Evolutionary conservation across 2,888 invertebrate genomes (phyloP).

Genomic region (Lymantria dispar): DNA sequence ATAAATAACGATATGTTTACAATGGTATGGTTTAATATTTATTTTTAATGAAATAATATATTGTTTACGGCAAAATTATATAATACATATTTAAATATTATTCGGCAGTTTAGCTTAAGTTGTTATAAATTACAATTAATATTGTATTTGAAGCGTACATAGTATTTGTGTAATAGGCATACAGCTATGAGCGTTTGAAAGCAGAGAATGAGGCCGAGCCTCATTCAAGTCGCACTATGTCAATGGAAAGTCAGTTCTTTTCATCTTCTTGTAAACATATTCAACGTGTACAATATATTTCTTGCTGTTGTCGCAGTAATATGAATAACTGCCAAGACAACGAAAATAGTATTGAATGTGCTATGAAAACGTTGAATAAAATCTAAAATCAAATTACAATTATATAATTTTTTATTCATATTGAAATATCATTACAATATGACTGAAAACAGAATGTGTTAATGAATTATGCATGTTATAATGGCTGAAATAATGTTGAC

Average conservation of each 20-base stretch:
- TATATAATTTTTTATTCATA: too few relatives aligned
- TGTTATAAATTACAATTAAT: constrained; percentile 33
- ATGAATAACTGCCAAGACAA: constrained; percentile 30
- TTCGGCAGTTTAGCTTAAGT: constrained; percentile 23
- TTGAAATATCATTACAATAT: too few relatives aligned
- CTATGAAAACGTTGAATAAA: not conserved
- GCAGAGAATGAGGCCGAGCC: constrained; percentile 64
- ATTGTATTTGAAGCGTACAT: constrained; percentile 37
- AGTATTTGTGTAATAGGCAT: constrained; percentile 48
- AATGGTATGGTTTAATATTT: constrained; percentile 61
- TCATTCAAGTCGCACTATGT: constrained; percentile 64
- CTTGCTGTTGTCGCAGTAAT: constrained; percentile 23
- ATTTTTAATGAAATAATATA: not conserved
- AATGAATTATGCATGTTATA: too few relatives aligned
- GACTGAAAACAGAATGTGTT: too few relatives aligned
- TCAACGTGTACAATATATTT: constrained; percentile 48
- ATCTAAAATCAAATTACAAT: too few relatives aligned
- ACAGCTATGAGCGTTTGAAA: constrained; percentile 54
- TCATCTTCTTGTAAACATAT: constrained; percentile 56
- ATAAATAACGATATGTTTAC: constrained; percentile 45
- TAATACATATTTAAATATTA: not conserved
- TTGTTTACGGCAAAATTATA: not conserved
- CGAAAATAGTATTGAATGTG: constrained; percentile 27
- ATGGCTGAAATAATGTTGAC: too few relatives aligned
- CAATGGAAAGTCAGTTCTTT: constrained; percentile 64